Base-by-base conservation (phyloP, 2,113 vertebrate genomes). In the Esox niger region DNA sequence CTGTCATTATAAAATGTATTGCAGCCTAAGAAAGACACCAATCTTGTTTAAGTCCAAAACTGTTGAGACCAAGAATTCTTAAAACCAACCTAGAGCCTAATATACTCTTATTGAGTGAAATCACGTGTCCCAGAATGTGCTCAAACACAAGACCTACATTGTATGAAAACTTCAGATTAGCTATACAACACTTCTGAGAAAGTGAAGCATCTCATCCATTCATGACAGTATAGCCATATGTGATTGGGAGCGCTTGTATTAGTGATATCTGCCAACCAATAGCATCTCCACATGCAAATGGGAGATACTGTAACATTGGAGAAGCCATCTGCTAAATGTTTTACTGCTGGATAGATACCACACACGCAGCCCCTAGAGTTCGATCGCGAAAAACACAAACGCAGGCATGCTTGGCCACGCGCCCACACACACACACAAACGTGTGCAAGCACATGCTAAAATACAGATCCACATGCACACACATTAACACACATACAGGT, bases 11-110 rank as follows among this genome's bases (percentile, higher is more conserved):
- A 60, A 60, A 71, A 67, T 82, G 75, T 71, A 64, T 69, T 60
- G 84, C 70, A 74, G 64, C 75, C 85, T 85, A 84, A 70, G 76
- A 71, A 78, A 43, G n/a, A 55, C n/a, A 68, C 72, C 31, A 46
- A n/a, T 76, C 60, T 81, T 47, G 81, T 76, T 79, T 75, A 79
- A 82, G 66, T 65, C 23, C 68, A 23, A n/a, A 3, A 13, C 2
- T 64, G 66, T 59, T 6, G 17, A 17, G 29, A 27, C 15, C 56
- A 31, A 29, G 29, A 58, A 11, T 5, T 20, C 23, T 33, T 11
- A 31, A n/a, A 25, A 26, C 26, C 23, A 13, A 9, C 25, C 21
- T 17, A 4, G 21, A 33, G 17, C 54, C 25, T 25, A 26, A 6
- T 10, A 15, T n/a, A 29, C 29, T 1, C 25, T 23, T 43, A 9